phyloP scores from a whole-genome alignment of 2,888 invertebrate species.

The Gymnosoma rotundatum region DNA sequence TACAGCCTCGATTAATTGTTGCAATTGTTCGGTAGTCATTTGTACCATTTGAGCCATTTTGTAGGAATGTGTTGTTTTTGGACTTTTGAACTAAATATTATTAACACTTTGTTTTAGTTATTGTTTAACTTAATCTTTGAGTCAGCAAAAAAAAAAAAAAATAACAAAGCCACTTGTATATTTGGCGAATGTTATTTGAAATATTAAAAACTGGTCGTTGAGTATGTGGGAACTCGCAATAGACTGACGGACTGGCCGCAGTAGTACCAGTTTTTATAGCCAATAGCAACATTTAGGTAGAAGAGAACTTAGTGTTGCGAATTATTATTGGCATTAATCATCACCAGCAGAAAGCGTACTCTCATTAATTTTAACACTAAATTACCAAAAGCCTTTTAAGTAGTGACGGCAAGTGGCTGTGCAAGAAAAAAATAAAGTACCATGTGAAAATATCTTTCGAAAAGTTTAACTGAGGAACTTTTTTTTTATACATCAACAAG shows the following conservation, averaged over 20 bases:
- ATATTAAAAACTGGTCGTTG: conserved; percentile 57
- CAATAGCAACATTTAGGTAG: no score
- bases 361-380: conserved; percentile 21
- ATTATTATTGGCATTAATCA: neutral
- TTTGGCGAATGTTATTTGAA: conserved; percentile 64
- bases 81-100: conserved; percentile 13
- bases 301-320: neutral
- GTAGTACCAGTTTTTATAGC: conserved; percentile 40
- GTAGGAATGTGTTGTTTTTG: conserved; percentile 35
- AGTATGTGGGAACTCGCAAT: conserved; percentile 46
- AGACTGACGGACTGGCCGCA: conserved; percentile 22
- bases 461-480: no score
- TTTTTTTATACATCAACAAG: no score
- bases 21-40: conserved; percentile 78
- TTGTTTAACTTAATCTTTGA: conserved; percentile 6
- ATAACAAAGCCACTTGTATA: conserved; percentile 63
- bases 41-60: conserved; percentile 73
- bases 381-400: neutral
- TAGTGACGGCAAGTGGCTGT: no score
- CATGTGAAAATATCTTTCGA: no score
- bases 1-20: conserved; percentile 76
- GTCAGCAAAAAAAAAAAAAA: neutral
- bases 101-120: neutral
- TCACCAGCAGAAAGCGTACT: no score
- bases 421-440: no score